Evolutionary conservation across 2,888 invertebrate genomes (phyloP).

Genomic region (Tachystola acroxantha): DNA sequence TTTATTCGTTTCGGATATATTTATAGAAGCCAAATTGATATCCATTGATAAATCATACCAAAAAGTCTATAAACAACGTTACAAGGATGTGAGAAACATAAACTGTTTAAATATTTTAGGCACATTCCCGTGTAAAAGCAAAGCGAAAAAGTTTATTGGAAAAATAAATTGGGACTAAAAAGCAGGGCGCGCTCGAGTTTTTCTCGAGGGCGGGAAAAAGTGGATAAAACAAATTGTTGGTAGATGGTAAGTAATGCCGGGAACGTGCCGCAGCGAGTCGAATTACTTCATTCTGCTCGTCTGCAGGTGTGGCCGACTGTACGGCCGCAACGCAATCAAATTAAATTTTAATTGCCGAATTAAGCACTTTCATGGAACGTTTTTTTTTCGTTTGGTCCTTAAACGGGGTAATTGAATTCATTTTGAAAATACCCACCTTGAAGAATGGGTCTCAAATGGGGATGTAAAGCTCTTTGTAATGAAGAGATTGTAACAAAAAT

Average conservation of each 20-base stretch:
- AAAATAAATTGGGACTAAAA: constrained; percentile 71
- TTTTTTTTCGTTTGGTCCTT: constrained; percentile 23
- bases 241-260: constrained; percentile 66
- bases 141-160: constrained; percentile 64
- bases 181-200: constrained; percentile 60
- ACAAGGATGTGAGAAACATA: constrained; percentile 50
- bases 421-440: background rate
- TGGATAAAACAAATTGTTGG: constrained; percentile 60
- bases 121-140: constrained; percentile 58
- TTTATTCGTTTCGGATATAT: no score
- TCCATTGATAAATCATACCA: constrained; percentile 2
- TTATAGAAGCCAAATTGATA: constrained; percentile 3
- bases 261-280: constrained; percentile 57
- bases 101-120: constrained; percentile 67
- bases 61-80: constrained; percentile 35
- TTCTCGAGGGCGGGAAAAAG: constrained; percentile 49
- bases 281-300: constrained; percentile 60
- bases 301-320: constrained; percentile 40
- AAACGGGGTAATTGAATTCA: constrained; percentile 23
- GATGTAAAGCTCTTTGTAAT: no score
- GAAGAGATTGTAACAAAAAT: no score
- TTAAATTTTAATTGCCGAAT: constrained; percentile 50
- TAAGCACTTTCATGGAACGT: constrained; percentile 33
- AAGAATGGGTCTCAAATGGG: no score
- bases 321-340: constrained; percentile 32